A percentile compares a stretch with the other conserved stretches of the same genome.
Evolutionary conservation across 2,888 invertebrate species (phyloP).

Genomic region (Cloeon dipterum): DNA sequence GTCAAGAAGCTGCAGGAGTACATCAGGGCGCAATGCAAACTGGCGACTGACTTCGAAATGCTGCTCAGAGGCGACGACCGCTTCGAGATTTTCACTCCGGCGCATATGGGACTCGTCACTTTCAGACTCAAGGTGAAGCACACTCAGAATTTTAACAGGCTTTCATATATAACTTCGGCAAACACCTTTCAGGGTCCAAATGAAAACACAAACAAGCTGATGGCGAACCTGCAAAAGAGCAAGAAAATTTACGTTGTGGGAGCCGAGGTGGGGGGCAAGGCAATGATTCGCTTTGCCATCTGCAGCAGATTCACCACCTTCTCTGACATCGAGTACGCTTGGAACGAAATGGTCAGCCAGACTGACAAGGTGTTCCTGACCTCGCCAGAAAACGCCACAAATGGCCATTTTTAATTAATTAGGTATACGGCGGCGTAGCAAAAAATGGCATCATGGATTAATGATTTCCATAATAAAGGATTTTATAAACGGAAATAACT

Average conservation of each 20-base stretch:
- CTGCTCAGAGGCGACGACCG: slow-evolving; percentile 42
- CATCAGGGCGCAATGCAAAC: slow-evolving; percentile 44
- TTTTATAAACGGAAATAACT: no score
- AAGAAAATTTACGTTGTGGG: slow-evolving; percentile 66
- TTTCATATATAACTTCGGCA: slow-evolving; percentile 1
- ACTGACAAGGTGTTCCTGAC: no score
- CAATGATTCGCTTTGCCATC: slow-evolving; percentile 58
- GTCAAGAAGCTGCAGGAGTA: slow-evolving; percentile 52
- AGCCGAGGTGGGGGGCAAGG: slow-evolving; percentile 38
- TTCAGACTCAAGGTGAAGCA: slow-evolving; percentile 48
- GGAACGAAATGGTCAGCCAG: slow-evolving; percentile 43
- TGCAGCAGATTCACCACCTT: slow-evolving; percentile 47
- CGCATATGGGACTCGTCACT: slow-evolving; percentile 64
- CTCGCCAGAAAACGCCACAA: no score
- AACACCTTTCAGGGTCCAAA: slow-evolving; percentile 32
- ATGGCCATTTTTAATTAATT: no score
- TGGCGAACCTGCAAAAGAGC: slow-evolving; percentile 47
- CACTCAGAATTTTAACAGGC: not conserved
- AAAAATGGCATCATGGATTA: no score
- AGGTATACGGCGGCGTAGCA: no score
- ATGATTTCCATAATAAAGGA: no score
- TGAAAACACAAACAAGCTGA: slow-evolving; percentile 37
- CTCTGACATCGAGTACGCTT: slow-evolving; percentile 51
- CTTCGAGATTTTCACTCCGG: slow-evolving; percentile 55
- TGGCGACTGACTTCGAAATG: slow-evolving; percentile 58